Evolutionary conservation across 1,140 invertebrate species (phyloP), one percentile per base, ranked within the genome.

Genomic region (Danaus plexippus): DNA sequence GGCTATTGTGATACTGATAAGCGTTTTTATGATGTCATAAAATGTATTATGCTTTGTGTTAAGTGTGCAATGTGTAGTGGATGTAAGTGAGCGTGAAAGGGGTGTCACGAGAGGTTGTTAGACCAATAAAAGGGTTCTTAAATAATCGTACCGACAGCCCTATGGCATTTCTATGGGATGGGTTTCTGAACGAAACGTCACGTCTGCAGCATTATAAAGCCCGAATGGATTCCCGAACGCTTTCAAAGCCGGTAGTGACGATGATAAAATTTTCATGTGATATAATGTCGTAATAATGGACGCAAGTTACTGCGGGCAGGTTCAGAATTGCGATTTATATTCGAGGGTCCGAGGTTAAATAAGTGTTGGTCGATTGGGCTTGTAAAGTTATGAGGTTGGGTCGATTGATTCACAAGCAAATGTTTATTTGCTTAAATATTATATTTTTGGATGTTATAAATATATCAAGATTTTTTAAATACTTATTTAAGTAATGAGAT

Each of bases 221-320:
- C 57, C 48, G 55, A 68, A 58, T 69, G 70, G 75, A 77, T 80
- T 69, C 73, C 70, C 70, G 70, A 76, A 75, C 64, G 66, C 67
- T 66, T 63, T 70, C 69, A 67, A 64, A 68, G 66, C 66, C 49
- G 52, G 59, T 54, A 61, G 63, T 63, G 52, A 61, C 61, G 63
- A 62, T 63, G 67, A 73, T 76, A 71, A 73, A 69, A 72, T 70
- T 70, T 75, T 69, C 67, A 64, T 71, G 60, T 66, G 59, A 63
- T 63, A 70, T 61, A 61, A 52, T 53, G 50, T 62, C 50, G 59
- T 56, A 66, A 61, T 61, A 58, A 58, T 59, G 15, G 15, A 15
- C 15, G 15, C 15, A 15, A 15, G 15, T 15, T 15, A 15, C 15
- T 15, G 15, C 15, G 15, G 15, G 15, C 15, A 15, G 15, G 15